Conservation (phyloP, 2,797 vertebrate genomes). For the Micropoecilia bifurca region DNA sequence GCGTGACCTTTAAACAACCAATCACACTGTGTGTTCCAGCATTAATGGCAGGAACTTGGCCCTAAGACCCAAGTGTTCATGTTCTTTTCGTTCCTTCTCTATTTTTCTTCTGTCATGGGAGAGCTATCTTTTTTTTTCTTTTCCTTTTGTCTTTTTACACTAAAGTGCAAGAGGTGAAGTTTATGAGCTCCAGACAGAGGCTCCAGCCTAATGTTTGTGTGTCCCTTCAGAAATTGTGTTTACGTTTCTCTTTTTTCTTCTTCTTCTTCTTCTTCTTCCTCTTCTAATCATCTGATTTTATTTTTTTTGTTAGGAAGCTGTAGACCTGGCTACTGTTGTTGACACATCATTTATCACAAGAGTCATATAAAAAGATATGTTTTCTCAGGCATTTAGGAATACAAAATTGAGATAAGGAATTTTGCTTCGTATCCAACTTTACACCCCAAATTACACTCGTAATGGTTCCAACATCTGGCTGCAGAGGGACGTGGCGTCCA, state of each 20-base stretch:
- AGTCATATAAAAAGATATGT: constrained; percentile 8
- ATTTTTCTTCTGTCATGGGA: constrained; percentile 43
- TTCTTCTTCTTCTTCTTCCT: background rate
- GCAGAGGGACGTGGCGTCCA: background rate
- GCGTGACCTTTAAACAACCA: constrained; percentile 67
- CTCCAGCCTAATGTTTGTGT: constrained; percentile 10
- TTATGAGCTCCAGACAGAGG: constrained; percentile 36
- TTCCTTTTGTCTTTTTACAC: constrained; percentile 31
- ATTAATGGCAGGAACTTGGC: constrained; percentile 66
- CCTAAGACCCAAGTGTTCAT: constrained; percentile 51
- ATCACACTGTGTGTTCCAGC: constrained; percentile 44
- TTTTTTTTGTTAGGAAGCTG: background rate
- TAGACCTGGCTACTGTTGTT: constrained; percentile 13
- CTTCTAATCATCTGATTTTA: background rate
- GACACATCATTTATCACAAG: constrained; percentile 16
- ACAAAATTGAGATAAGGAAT: constrained; percentile 17
- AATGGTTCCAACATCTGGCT: constrained; percentile 13
- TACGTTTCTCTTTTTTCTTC: background rate
- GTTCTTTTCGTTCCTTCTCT: constrained; percentile 31
- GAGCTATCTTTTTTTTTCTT: constrained; percentile 23
- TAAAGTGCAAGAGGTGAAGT: constrained; percentile 43
- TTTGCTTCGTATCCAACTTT: constrained; percentile 1
- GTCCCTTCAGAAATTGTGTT: constrained; percentile 2
- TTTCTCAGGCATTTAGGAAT: constrained; percentile 12
- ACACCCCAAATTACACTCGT: constrained; percentile 5